Conservation (phyloP, 2,888 invertebrate species). For the Rotaria socialis region DNA sequence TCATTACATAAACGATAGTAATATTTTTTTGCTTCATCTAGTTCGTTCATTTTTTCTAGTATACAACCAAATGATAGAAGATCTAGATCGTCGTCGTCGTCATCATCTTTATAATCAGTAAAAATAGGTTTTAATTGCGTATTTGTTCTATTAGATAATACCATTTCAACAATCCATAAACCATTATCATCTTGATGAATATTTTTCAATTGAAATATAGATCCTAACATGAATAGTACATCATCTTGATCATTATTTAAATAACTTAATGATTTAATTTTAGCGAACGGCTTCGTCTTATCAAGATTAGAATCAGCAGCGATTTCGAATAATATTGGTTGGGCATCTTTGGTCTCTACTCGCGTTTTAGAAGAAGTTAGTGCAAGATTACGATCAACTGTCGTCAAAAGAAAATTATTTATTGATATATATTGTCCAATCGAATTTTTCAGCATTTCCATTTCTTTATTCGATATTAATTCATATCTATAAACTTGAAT, state of each 20-base stretch:
- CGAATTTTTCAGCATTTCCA: neutral
- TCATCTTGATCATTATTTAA: neutral
- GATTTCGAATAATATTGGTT: neutral
- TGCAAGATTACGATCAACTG: neutral
- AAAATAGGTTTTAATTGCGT: neutral
- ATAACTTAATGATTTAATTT: neutral
- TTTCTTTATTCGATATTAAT: neutral
- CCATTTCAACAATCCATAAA: neutral
- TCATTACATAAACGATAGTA: neutral
- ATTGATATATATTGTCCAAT: conserved; percentile 9
- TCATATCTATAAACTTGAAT: neutral
- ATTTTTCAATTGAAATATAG: neutral
- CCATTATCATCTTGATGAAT: neutral
- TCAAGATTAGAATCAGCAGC: neutral
- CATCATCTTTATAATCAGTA: neutral
- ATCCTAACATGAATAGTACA: neutral
- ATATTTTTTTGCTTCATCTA: neutral
- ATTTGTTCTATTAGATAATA: neutral
- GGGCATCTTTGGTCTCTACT: neutral
- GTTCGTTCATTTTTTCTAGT: neutral
- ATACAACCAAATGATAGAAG: neutral
- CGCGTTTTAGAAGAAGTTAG: neutral
- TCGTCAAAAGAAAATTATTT: conserved; percentile 1
- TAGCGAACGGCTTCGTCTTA: neutral
- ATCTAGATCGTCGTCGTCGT: neutral